These are phyloP conservation scores for Gymnopithys bicolor DNA, from an alignment of 2,797 vertebrate species.

Conservation along the genomic window DNA sequence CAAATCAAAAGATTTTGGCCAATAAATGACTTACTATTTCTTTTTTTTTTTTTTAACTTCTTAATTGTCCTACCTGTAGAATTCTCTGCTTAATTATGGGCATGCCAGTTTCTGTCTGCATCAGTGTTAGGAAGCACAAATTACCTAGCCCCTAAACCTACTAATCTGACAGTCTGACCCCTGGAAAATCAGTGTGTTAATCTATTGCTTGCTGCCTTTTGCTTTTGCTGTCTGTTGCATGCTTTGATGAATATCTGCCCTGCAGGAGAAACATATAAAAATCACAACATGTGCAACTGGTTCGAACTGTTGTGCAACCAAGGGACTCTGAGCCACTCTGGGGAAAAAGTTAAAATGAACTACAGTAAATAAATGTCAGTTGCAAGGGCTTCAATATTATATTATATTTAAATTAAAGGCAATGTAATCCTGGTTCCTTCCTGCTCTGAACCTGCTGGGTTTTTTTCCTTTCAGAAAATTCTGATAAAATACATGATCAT, in stretches of 20 bases:
- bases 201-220: constrained; percentile 60
- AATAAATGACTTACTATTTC: not conserved
- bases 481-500: constrained; percentile 76
- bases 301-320: constrained; percentile 71
- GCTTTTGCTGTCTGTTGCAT: constrained; percentile 37
- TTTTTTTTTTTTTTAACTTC: not conserved
- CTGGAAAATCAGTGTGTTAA: constrained; percentile 69
- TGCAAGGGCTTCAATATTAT: constrained; percentile 62
- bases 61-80: not conserved
- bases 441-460: constrained; percentile 65
- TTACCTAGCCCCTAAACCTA: constrained; percentile 38
- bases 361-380: constrained; percentile 72
- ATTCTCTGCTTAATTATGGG: constrained; percentile 27
- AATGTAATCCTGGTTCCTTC: constrained; percentile 68
- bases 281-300: constrained; percentile 65
- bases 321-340: constrained; percentile 66
- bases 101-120: constrained; percentile 10
- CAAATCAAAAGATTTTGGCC: not conserved
- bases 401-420: constrained; percentile 78
- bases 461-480: constrained; percentile 69
- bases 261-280: constrained; percentile 68
- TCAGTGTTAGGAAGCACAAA: not conserved
- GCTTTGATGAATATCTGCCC: constrained; percentile 73
- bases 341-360: constrained; percentile 72
- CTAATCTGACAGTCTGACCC: constrained; percentile 60